Evolutionary conservation across 2,797 vertebrate species (phyloP), one percentile per base, ranked within the genome.

Genomic region (Microctenopoma steveboyesi): DNA sequence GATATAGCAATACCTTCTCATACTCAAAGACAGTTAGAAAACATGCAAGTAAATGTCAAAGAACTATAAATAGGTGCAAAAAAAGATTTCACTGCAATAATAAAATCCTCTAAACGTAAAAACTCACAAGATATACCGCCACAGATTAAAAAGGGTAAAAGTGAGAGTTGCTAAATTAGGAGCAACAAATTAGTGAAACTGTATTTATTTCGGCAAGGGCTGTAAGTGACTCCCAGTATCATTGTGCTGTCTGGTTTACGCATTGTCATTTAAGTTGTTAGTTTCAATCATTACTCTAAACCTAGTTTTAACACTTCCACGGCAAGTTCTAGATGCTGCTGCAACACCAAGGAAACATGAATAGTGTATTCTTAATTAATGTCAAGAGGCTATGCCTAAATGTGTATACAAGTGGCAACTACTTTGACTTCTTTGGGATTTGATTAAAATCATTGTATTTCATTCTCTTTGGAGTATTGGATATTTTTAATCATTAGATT

Each of bases 371-470:
- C 5, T 50, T 30, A 18, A 45, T 55, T 40, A 60, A 40, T 12
- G 3, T 58, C 47, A 62, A 25, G 43, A 40, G 35, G 12, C 37
- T 45, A 16, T 47, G 22, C 11, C 30, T 40, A 5, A 15, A 14
- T 14, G 53, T 46, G 30, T 33, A 7, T 33, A 33, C 30, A 33
- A 33, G 30, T 33, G 30, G 30, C 30, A 33, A 54, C 22, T 30
- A 13, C 18, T 61, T 55, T 66, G 60, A 14, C 57, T 58, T 63
- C 33, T 72, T 55, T 67, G 68, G 25, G 25, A 69, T 82, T 77
- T 82, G 67, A 79, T 59, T 14, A 40, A 39, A 40, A 22, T 22
- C 1, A 22, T 22, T 22, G 1, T 22, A 22, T 22, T 22, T 22
- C 1, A 22, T 22, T 22, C 22, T 2, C 22, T 22, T 22, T 22